Conservation (phyloP, 2,888 invertebrate genomes). For the Andrena hattorfiana region DNA sequence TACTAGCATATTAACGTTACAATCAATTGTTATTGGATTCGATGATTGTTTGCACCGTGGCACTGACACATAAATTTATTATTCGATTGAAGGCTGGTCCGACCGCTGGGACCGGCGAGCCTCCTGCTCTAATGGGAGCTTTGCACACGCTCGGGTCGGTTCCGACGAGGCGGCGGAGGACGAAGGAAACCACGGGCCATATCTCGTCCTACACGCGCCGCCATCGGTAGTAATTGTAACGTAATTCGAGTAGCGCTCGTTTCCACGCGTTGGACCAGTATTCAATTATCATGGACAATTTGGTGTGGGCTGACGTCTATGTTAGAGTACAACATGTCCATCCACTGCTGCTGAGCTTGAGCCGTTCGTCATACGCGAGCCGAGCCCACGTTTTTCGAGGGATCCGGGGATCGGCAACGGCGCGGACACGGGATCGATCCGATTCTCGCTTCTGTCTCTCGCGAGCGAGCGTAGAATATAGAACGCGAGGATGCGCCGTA, state of each 20-base stretch:
- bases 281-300: constrained; percentile 83
- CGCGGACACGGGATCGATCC: background rate
- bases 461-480: background rate
- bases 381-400: constrained; percentile 21
- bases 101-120: constrained; percentile 15
- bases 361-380: constrained; percentile 76
- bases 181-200: constrained; percentile 32
- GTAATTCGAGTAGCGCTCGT: constrained; percentile 54
- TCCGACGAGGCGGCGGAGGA: background rate
- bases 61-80: constrained; percentile 82
- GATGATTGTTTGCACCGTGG: constrained; percentile 85
- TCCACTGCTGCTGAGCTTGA: constrained; percentile 80
- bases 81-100: constrained; percentile 58
- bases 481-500: background rate
- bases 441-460: background rate
- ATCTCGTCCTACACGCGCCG: constrained; percentile 31
- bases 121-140: background rate
- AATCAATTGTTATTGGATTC: constrained; percentile 83
- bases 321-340: constrained; percentile 84
- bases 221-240: constrained; percentile 33
- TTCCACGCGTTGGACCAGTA: constrained; percentile 68
- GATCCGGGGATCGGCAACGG: background rate
- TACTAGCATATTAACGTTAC: constrained; percentile 78
- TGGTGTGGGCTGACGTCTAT: constrained; percentile 85
- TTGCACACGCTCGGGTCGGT: too few species aligned